A percentile compares a stretch with the other conserved stretches of the same genome.
These are phyloP conservation scores for Invenusta paracnida DNA, from an alignment of 2,888 invertebrate species.

Conservation along the genomic window DNA sequence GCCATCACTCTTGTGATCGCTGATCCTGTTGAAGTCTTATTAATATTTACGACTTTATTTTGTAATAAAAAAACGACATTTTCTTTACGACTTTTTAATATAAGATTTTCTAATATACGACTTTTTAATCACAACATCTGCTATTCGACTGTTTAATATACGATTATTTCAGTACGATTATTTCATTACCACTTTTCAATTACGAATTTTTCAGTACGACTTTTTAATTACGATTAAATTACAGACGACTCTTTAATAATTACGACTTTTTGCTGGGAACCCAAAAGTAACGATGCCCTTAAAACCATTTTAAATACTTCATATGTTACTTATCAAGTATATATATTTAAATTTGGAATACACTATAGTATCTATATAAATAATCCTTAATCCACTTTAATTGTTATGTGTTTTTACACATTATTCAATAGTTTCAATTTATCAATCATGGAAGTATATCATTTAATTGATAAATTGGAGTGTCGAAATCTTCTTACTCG, in stretches of 20 bases:
- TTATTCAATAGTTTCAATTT: too few species aligned
- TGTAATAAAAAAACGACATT: background rate
- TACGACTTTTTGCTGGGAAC: background rate
- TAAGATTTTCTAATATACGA: background rate
- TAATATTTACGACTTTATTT: background rate
- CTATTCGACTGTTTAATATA: background rate
- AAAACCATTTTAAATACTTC: too few species aligned
- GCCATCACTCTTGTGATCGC: conserved; percentile 25
- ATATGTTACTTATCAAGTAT: too few species aligned
- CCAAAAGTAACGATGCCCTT: too few species aligned
- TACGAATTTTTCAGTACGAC: background rate
- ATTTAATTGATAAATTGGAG: too few species aligned
- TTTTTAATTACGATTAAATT: background rate
- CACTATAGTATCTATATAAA: too few species aligned
- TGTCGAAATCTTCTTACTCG: too few species aligned
- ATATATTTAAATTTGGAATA: too few species aligned
- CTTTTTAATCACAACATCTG: background rate
- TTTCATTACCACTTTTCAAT: background rate
- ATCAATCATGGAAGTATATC: too few species aligned
- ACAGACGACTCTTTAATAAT: background rate
- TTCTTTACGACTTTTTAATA: background rate
- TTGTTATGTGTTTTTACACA: too few species aligned
- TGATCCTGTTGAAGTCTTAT: background rate
- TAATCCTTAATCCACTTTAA: too few species aligned
- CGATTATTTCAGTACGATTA: background rate